Evolutionary conservation across 2,797 vertebrate genomes (phyloP), one percentile per base, ranked within the genome.

Genomic region (Bradypus variegatus): DNA sequence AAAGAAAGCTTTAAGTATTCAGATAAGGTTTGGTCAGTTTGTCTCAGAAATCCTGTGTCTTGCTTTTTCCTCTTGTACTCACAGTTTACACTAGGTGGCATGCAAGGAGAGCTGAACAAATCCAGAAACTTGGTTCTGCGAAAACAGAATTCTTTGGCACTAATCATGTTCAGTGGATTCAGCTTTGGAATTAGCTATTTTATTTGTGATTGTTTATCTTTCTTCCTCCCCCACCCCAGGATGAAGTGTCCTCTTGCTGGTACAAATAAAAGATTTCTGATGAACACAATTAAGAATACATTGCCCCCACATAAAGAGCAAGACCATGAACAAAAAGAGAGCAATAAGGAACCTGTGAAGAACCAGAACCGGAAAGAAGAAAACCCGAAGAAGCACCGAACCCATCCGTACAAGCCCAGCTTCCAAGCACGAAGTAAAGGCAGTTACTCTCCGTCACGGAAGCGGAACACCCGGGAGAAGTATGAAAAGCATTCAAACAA

Each of bases 191-290:
- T 58, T 31, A 38, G 38, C 55, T 72, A 3, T 55, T 93, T 65
- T 62, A 41, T 88, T 48, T 72, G 76, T 72, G 55, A 73, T 88
- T 77, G 3, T 94, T 78, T 95, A 95, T 65, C 94, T 93, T 95
- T 94, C 69, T 65, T 45, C 94, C 81, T 93, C 85, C 55, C 45
- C 45, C 11, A 12, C 83, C 67, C 50, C 97, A 99, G 99, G 99
- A 98, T 99, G 97, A 99, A 99, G 96, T 99, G 99, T 96, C 99
- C 99, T 41, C 97, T 99, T 33, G 98, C 97, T 81, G 97, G 98
- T 96, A 98, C 99, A 94, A 99, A 99, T 97, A 99, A 99, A 97
- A 98, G 99, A 91, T 99, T 99, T 97, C 98, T 99, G 70, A 96
- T 99, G 92, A 99, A 99, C 98, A 99, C 99, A 10, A 98, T 99